Conservation (phyloP, 2,113 vertebrate genomes). For the Diphyllodes magnificus region DNA sequence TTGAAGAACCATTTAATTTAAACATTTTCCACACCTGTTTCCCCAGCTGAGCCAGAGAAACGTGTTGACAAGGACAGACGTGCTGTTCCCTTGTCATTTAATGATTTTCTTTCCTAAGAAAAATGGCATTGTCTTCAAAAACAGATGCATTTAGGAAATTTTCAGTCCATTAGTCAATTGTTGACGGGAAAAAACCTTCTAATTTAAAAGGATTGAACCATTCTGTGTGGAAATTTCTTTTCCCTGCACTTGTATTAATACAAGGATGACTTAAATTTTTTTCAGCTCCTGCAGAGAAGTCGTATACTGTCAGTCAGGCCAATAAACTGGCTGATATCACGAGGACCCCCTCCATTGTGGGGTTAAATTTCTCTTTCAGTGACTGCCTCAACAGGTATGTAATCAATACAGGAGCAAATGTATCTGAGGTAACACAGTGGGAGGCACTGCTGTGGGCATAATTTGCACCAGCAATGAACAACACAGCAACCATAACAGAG, state of each 20-base stretch:
- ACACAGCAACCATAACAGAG: not conserved
- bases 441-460: not conserved
- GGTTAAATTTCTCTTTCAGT: not conserved
- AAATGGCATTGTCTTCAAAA: conserved; percentile 7
- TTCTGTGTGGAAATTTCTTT: not conserved
- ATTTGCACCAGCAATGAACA: not conserved
- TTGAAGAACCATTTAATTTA: not conserved
- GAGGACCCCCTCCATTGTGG: not conserved
- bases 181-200: not conserved
- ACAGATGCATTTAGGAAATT: not conserved
- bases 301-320: not conserved
- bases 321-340: not conserved
- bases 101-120: conserved; percentile 27
- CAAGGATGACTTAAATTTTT: not conserved
- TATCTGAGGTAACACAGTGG: not conserved
- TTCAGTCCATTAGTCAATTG: not conserved
- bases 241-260: not conserved
- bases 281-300: not conserved
- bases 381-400: not conserved
- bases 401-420: not conserved
- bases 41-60: not conserved
- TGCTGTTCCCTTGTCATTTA: not conserved
- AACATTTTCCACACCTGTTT: not conserved
- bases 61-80: not conserved
- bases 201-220: not conserved